Evolutionary conservation across 2,797 vertebrate species (phyloP).

Genomic region (Echiichthys vipera): DNA sequence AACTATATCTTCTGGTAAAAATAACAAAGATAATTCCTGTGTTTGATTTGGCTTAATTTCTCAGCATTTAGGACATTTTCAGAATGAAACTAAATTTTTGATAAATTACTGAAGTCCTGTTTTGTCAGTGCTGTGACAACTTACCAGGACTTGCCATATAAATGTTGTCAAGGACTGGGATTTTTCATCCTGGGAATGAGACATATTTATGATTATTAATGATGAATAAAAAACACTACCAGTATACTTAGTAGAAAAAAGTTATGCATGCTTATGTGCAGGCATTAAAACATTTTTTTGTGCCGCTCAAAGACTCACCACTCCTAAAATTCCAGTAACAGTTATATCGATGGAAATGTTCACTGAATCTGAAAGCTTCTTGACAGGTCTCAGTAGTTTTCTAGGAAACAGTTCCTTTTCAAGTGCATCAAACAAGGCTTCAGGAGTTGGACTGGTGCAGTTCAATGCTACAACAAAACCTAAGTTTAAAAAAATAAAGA

Average conservation of each 20-base stretch:
- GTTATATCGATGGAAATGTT: slow-evolving; percentile 40
- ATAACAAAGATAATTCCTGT: too few species aligned
- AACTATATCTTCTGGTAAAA: too few species aligned
- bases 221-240: background rate
- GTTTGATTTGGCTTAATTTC: too few species aligned
- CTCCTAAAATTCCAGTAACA: slow-evolving; percentile 58
- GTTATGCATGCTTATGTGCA: background rate
- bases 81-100: too few species aligned
- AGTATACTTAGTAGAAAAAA: too few species aligned
- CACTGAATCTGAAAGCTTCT: slow-evolving; percentile 14
- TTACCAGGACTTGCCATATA: slow-evolving; percentile 62
- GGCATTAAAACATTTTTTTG: background rate
- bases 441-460: slow-evolving; percentile 53
- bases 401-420: slow-evolving; percentile 28
- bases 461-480: slow-evolving; percentile 50
- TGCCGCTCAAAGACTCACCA: slow-evolving; percentile 58
- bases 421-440: slow-evolving; percentile 41
- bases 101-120: too few species aligned
- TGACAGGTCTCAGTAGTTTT: slow-evolving; percentile 36
- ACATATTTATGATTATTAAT: background rate
- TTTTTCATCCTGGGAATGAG: slow-evolving; percentile 56
- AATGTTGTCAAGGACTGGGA: slow-evolving; percentile 42
- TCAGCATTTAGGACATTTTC: too few species aligned
- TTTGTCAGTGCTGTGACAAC: slow-evolving; percentile 19
- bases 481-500: slow-evolving; percentile 10